These are phyloP conservation scores for Tonatia bakeri DNA, from an alignment of 2,113 vertebrate genomes.

Conservation along the genomic window DNA sequence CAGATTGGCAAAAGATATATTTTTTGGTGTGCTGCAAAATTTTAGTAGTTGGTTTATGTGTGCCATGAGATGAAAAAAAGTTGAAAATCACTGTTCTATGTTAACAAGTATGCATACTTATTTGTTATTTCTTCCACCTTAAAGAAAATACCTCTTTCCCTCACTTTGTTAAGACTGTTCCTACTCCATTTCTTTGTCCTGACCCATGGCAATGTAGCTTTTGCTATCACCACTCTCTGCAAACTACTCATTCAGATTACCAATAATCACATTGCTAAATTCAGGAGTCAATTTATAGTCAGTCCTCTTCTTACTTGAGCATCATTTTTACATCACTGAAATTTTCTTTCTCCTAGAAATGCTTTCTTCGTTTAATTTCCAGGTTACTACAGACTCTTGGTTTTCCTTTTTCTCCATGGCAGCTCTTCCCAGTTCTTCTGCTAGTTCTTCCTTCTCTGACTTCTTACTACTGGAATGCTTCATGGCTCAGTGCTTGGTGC, in stretches of 20 bases:
- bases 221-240: background rate
- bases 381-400: background rate
- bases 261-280: background rate
- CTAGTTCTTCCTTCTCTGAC: background rate
- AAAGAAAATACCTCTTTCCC: background rate
- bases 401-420: background rate
- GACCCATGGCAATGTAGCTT: background rate
- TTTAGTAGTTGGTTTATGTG: too few relatives aligned
- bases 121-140: background rate
- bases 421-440: background rate
- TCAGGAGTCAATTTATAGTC: background rate
- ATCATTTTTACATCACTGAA: background rate
- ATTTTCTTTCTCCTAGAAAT: constrained; percentile 4
- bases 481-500: background rate
- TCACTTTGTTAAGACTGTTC: background rate
- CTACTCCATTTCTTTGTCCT: background rate
- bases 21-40: too few relatives aligned
- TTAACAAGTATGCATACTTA: background rate
- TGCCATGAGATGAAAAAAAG: too few relatives aligned
- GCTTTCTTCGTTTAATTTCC: background rate
- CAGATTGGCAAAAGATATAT: too few relatives aligned
- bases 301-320: background rate
- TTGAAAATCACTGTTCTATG: too few relatives aligned
- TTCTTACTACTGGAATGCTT: background rate
- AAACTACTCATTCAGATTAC: background rate